Percentiles rank a stretch among this genome's conserved stretches.
These are phyloP conservation scores for Myotis pilosus DNA, from an alignment of 2,797 vertebrate species.

Conservation along the genomic window DNA sequence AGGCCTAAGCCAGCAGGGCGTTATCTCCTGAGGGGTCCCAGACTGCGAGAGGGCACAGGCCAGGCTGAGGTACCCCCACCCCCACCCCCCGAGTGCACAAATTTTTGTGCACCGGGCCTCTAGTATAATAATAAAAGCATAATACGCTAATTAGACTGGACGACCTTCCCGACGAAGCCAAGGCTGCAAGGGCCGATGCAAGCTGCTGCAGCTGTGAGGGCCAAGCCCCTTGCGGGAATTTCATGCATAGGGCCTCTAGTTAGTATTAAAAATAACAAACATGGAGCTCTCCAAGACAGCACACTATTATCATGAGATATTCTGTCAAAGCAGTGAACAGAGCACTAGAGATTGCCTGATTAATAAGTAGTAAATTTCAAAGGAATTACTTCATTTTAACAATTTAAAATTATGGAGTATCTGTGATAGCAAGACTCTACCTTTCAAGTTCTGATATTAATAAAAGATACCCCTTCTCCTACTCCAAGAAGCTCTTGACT, in stretches of 20 bases:
- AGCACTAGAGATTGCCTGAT: background rate
- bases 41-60: too few species aligned
- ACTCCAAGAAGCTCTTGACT: background rate
- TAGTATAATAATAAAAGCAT: too few species aligned
- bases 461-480: background rate
- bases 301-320: slow-evolving; percentile 25
- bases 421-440: background rate
- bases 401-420: background rate
- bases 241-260: background rate
- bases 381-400: slow-evolving; percentile 8
- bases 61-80: too few species aligned
- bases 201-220: too few species aligned
- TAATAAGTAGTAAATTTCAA: slow-evolving; percentile 26
- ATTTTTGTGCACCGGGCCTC: too few species aligned
- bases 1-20: too few species aligned
- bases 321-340: background rate
- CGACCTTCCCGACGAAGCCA: too few species aligned
- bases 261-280: slow-evolving; percentile 15
- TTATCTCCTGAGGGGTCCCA: too few species aligned
- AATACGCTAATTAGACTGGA: too few species aligned
- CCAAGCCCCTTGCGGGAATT: too few species aligned
- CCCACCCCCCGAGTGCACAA: too few species aligned
- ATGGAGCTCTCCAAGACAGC: background rate
- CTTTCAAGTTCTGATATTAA: background rate
- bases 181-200: too few species aligned